These are phyloP conservation scores for Medauroidea extradentata DNA, from an alignment of 1,140 invertebrate species.

Conservation along the genomic window DNA sequence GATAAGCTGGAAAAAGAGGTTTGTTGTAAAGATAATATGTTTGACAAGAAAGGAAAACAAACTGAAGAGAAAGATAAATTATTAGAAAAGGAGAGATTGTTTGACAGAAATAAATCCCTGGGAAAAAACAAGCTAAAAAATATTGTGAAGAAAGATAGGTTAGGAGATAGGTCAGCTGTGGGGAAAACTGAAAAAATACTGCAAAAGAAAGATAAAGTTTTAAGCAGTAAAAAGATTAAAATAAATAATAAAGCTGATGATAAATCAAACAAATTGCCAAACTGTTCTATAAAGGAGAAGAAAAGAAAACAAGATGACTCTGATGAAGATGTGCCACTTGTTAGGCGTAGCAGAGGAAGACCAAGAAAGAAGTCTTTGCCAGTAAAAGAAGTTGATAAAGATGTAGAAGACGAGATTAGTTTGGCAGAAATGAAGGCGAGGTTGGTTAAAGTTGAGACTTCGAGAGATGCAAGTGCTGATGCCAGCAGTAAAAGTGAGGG, in stretches of 20 bases:
- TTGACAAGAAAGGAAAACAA: neutral
- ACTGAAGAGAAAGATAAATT: too few species aligned
- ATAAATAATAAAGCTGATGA: neutral
- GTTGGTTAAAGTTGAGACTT: conserved; percentile 4
- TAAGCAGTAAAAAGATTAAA: conserved; percentile 7
- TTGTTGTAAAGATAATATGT: conserved; percentile 11
- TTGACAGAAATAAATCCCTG: too few species aligned
- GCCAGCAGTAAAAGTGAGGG: conserved; percentile 11
- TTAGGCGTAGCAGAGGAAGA: conserved; percentile 27
- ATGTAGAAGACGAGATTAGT: conserved; percentile 38
- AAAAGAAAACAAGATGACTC: conserved; percentile 28
- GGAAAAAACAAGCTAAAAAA: neutral
- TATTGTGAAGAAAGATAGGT: conserved; percentile 10
- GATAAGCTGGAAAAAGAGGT: conserved; percentile 5
- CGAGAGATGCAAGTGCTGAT: too few species aligned
- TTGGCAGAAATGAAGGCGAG: conserved; percentile 15
- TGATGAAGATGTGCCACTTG: conserved; percentile 40
- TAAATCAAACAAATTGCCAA: neutral
- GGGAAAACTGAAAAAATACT: neutral
- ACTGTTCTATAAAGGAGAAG: neutral
- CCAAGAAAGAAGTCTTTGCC: conserved; percentile 22
- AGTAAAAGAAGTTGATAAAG: conserved; percentile 18
- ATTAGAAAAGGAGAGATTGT: too few species aligned
- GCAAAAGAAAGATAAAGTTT: too few species aligned
- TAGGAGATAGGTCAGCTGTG: neutral